Evolutionary conservation across 1,140 invertebrate species (phyloP).

Genomic region (Teleopsis dalmanni): DNA sequence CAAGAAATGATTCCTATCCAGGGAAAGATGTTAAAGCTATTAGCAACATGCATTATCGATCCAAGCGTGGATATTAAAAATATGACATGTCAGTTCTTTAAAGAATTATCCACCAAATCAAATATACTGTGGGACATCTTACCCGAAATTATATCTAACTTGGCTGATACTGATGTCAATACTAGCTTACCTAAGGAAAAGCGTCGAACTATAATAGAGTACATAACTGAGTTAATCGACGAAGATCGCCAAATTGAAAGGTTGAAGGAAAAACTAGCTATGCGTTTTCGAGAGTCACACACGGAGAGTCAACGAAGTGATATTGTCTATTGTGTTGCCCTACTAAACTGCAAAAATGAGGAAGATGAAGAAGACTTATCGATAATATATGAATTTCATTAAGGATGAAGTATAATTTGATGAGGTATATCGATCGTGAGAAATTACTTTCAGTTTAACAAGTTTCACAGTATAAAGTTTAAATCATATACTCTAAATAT

Average conservation of each 20-base stretch:
- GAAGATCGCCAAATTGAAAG: constrained; percentile 83
- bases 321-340: constrained; percentile 65
- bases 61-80: constrained; percentile 57
- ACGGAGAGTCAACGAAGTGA: constrained; percentile 75
- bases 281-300: constrained; percentile 64
- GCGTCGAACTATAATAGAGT: constrained; percentile 75
- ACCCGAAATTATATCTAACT: constrained; percentile 85
- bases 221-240: constrained; percentile 71
- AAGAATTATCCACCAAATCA: constrained; percentile 76
- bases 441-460: no score
- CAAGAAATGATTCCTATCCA: constrained; percentile 94
- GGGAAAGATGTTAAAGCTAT: constrained; percentile 84
- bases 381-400: constrained; percentile 71
- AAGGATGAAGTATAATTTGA: constrained; percentile 73
- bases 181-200: constrained; percentile 65
- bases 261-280: constrained; percentile 83
- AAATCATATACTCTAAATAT: no score
- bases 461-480: no score
- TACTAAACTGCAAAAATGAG: constrained; percentile 66
- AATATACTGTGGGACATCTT: constrained; percentile 90
- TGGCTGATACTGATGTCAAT: constrained; percentile 74
- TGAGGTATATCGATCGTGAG: constrained; percentile 65
- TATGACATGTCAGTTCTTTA: constrained; percentile 76
- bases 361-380: constrained; percentile 63
- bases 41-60: constrained; percentile 83